These are phyloP conservation scores for Cheilosia impressa DNA, from an alignment of 2,888 invertebrate genomes.

Conservation along the genomic window DNA sequence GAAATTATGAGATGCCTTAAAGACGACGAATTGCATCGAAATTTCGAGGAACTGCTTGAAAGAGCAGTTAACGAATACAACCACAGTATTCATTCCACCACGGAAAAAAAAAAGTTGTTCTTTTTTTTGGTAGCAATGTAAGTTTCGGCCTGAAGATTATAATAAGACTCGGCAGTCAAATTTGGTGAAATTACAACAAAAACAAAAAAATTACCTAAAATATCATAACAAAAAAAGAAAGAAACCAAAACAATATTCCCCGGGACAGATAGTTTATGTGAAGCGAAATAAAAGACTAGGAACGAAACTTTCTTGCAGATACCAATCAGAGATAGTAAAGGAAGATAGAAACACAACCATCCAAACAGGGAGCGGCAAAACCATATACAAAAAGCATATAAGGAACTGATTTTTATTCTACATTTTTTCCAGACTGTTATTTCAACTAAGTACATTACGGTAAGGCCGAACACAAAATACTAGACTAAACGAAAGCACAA, in stretches of 20 bases:
- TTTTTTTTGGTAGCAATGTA: slow-evolving; percentile 44
- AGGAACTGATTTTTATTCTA: slow-evolving; percentile 20
- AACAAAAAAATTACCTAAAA: slow-evolving; percentile 44
- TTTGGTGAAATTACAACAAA: slow-evolving; percentile 21
- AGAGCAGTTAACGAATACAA: slow-evolving; percentile 39
- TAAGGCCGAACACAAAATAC: background rate
- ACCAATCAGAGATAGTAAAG: slow-evolving; percentile 52
- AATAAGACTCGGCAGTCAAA: no score
- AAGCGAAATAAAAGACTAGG: slow-evolving; percentile 50
- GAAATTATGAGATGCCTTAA: slow-evolving; percentile 45
- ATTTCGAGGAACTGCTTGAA: slow-evolving; percentile 31
- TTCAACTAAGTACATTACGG: background rate
- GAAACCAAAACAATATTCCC: slow-evolving; percentile 43
- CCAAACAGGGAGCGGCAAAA: slow-evolving; percentile 48
- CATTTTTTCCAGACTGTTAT: background rate
- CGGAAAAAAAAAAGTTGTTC: slow-evolving; percentile 52
- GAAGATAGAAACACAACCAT: slow-evolving; percentile 51
- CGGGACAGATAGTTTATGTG: slow-evolving; percentile 18
- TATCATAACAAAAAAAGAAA: slow-evolving; percentile 55
- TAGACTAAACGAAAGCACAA: slow-evolving; percentile 43
- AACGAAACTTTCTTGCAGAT: slow-evolving; percentile 46
- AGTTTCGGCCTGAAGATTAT: background rate
- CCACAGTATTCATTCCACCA: slow-evolving; percentile 8
- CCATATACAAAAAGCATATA: slow-evolving; percentile 49
- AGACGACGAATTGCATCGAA: background rate